phyloP scores from a whole-genome alignment of 2,797 vertebrate genomes.

The Hafferia zeledoni region DNA sequence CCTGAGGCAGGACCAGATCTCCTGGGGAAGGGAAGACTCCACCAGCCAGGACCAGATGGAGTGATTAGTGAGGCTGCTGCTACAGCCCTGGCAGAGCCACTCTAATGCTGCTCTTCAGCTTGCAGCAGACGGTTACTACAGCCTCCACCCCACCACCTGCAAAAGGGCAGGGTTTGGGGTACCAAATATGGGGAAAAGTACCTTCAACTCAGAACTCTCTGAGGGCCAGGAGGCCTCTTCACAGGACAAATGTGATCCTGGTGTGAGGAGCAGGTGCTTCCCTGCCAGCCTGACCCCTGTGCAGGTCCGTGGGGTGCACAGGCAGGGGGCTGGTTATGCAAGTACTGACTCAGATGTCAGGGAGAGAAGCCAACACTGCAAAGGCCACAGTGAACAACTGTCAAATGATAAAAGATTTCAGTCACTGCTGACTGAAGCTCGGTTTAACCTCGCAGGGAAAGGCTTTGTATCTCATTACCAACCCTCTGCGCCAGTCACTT shows the following conservation, averaged over 20 bases:
- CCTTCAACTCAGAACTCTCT: background rate
- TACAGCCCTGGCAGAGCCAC: background rate
- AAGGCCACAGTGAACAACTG: background rate
- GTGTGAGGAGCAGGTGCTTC: background rate
- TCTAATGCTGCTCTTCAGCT: background rate
- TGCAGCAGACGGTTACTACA: background rate
- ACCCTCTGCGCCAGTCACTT: background rate
- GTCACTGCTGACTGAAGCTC: constrained; percentile 25
- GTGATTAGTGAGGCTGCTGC: background rate
- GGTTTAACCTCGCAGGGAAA: constrained; percentile 18
- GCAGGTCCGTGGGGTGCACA: background rate
- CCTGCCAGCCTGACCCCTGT: background rate
- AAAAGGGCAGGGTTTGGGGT: background rate
- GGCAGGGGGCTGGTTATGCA: background rate
- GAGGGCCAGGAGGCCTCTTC: background rate
- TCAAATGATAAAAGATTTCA: constrained; percentile 22
- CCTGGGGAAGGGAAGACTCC: background rate
- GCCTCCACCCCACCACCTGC: background rate
- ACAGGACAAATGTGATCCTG: background rate
- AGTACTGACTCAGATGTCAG: background rate
- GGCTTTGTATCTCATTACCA: constrained; percentile 42
- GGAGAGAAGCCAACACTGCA: background rate
- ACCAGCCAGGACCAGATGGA: background rate
- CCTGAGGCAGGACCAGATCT: background rate
- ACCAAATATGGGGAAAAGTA: background rate